These are phyloP conservation scores for Danaus melanippus DNA, from an alignment of 1,140 invertebrate species.

Conservation along the genomic window DNA sequence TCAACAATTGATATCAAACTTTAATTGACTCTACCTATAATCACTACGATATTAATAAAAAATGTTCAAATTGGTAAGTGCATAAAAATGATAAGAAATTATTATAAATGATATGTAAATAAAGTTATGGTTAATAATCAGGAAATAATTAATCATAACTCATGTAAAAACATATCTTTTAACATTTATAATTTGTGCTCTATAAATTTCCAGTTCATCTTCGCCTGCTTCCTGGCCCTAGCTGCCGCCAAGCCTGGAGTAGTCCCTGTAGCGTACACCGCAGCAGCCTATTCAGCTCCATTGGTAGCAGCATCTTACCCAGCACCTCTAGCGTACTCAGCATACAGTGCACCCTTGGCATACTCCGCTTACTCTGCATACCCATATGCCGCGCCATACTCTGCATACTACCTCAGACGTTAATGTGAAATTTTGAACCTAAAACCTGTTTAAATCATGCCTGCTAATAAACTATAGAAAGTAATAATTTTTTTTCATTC, in stretches of 20 bases:
- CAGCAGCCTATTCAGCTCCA: conserved; percentile 38
- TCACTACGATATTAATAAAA: conserved; percentile 13
- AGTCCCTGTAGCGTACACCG: conserved; percentile 26
- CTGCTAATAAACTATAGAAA: too few relatives aligned
- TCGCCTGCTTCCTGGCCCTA: conserved; percentile 61
- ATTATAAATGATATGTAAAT: too few relatives aligned
- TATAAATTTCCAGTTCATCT: conserved; percentile 57
- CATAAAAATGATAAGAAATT: background rate
- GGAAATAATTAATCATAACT: too few relatives aligned
- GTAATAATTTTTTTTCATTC: too few relatives aligned
- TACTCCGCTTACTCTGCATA: conserved; percentile 36
- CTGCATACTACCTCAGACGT: conserved; percentile 39
- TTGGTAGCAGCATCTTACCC: conserved; percentile 40
- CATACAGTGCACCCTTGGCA: conserved; percentile 55
- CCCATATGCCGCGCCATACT: conserved; percentile 45
- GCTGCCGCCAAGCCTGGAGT: conserved; percentile 58
- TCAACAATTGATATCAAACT: conserved; percentile 21
- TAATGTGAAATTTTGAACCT: background rate
- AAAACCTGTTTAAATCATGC: too few relatives aligned
- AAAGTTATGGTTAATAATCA: too few relatives aligned
- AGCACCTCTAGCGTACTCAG: conserved; percentile 40
- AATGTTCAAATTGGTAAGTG: conserved; percentile 27
- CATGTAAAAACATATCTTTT: too few relatives aligned
- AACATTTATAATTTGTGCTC: too few relatives aligned
- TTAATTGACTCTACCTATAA: conserved; percentile 14